Evolutionary conservation across 2,113 vertebrate species (phyloP).

Genomic region (Lynx canadensis): DNA sequence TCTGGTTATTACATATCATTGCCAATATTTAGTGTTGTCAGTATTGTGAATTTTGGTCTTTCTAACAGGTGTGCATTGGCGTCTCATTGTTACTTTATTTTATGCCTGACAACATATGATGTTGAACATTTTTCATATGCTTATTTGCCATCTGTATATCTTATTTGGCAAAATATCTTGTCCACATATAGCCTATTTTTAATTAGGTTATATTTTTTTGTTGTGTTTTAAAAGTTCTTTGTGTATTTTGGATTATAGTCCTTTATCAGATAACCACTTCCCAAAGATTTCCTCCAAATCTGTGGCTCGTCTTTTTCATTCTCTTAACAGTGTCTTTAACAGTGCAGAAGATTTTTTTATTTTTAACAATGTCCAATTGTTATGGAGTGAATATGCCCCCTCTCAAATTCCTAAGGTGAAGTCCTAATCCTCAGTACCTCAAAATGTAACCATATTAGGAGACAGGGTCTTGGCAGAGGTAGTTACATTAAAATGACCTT

Average conservation of each 20-base stretch:
- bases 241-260: not conserved
- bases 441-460: not conserved
- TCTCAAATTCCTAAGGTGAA: not conserved
- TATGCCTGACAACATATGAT: not conserved
- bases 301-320: not conserved
- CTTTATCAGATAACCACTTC: not conserved
- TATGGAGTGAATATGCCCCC: not conserved
- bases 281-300: not conserved
- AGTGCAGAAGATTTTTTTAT: not conserved
- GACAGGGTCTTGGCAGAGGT: not conserved
- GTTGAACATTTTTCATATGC: not conserved
- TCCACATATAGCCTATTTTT: not conserved
- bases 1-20: not conserved
- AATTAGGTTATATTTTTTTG: not conserved
- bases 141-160: not conserved
- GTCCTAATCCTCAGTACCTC: not conserved
- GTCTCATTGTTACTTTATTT: not conserved
- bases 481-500: not conserved
- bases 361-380: not conserved
- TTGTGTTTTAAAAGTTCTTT: not conserved
- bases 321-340: not conserved
- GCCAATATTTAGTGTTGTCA: too few species aligned
- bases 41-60: not conserved
- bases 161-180: not conserved
- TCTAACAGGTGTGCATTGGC: not conserved